Conservation (phyloP, 2,113 vertebrate species). For the Leptobrachium ailaonicum region DNA sequence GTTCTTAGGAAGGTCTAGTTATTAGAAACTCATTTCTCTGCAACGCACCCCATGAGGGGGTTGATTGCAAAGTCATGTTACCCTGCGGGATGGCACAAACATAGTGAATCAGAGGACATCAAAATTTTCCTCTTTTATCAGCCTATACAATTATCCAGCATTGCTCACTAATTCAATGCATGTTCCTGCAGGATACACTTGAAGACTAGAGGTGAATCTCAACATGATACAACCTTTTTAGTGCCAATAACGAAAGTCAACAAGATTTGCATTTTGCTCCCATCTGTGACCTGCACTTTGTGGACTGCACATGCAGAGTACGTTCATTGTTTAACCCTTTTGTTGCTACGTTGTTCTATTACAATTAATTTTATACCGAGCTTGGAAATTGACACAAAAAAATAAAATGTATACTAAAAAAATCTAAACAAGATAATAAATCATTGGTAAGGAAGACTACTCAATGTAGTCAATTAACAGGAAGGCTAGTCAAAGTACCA, state of each 20-base stretch:
- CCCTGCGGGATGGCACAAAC: conserved; percentile 12
- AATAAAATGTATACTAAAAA: too few relatives aligned
- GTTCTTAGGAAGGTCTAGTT: conserved; percentile 18
- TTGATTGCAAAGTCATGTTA: conserved; percentile 34
- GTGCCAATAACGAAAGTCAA: conserved; percentile 14
- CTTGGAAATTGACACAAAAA: too few relatives aligned
- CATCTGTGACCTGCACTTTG: conserved; percentile 6
- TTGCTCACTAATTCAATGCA: not conserved
- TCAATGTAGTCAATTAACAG: too few relatives aligned
- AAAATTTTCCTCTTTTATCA: not conserved
- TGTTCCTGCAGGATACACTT: not conserved
- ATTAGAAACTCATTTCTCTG: conserved; percentile 29
- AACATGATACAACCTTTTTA: not conserved
- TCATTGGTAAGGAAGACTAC: too few relatives aligned
- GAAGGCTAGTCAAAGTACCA: too few relatives aligned
- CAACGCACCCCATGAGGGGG: conserved; percentile 36
- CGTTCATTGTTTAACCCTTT: too few relatives aligned
- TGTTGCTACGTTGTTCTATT: too few relatives aligned
- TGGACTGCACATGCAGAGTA: too few relatives aligned
- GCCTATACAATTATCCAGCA: not conserved
- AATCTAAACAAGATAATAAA: too few relatives aligned
- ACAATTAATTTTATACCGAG: too few relatives aligned
- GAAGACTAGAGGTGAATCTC: not conserved
- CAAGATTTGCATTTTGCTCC: not conserved
- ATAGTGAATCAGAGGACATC: not conserved